Conservation (phyloP, 2,113 vertebrate species). For the Uria lomvia region DNA sequence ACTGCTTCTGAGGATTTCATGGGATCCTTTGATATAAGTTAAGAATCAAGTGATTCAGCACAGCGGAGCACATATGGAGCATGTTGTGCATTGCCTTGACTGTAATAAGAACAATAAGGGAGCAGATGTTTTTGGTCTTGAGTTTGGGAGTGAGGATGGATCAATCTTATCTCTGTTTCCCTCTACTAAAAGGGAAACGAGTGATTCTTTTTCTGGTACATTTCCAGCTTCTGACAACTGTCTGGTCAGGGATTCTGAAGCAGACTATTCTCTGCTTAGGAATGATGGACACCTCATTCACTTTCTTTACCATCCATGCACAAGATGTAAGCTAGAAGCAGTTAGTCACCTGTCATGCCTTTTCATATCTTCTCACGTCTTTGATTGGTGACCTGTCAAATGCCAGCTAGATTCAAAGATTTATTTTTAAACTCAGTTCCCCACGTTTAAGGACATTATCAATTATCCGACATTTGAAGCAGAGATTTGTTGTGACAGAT, state of each 20-base stretch:
- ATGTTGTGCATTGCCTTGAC: neutral
- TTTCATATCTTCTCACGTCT: neutral
- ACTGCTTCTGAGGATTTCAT: neutral
- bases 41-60: neutral
- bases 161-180: neutral
- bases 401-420: slow-evolving; percentile 10
- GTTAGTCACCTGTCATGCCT: neutral
- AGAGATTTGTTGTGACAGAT: neutral
- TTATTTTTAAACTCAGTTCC: slow-evolving; percentile 16
- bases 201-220: neutral
- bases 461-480: neutral
- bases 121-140: neutral
- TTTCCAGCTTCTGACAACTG: neutral
- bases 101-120: neutral
- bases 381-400: slow-evolving; percentile 49
- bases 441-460: neutral
- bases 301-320: neutral
- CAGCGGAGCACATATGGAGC: neutral
- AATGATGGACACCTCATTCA: neutral
- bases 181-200: neutral
- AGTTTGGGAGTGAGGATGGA: neutral
- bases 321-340: neutral
- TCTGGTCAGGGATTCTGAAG: neutral
- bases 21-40: neutral
- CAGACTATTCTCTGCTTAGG: neutral